These are phyloP conservation scores for Chrysaora quinquecirrha DNA, from an alignment of 30 jellyfish, hydroid and myxozoan genomes.

Conservation along the genomic window DNA sequence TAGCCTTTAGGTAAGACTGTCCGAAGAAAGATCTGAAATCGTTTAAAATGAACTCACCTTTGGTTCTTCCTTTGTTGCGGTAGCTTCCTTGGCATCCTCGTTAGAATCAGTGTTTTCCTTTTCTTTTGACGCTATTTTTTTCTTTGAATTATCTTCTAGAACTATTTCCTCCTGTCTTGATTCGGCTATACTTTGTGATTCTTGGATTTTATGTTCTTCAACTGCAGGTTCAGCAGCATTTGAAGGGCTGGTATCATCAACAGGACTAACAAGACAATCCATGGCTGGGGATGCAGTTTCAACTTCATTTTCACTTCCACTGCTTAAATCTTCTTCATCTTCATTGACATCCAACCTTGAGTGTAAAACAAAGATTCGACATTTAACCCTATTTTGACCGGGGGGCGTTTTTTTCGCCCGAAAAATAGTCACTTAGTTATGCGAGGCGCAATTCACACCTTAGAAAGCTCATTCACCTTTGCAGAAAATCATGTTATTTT, in stretches of 20 bases:
- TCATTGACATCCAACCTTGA: conserved; percentile 27
- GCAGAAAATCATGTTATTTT: too few relatives aligned
- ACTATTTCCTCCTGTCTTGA: neutral
- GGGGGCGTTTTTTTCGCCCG: too few relatives aligned
- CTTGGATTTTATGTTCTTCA: too few relatives aligned
- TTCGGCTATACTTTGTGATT: neutral
- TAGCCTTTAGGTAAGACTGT: too few relatives aligned
- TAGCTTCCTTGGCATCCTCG: neutral
- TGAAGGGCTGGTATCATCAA: neutral
- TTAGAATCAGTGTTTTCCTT: neutral
- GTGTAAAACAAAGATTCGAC: neutral
- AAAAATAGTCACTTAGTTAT: too few relatives aligned
- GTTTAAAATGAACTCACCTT: too few relatives aligned
- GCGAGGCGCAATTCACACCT: too few relatives aligned
- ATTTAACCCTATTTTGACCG: neutral
- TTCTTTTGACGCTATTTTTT: neutral
- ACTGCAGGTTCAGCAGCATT: neutral
- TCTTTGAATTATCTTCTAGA: neutral
- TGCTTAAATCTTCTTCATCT: neutral
- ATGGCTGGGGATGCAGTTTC: neutral
- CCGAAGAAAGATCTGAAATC: too few relatives aligned
- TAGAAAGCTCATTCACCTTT: too few relatives aligned
- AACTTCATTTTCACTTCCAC: neutral
- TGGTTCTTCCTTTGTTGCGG: neutral
- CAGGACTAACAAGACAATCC: neutral